phyloP scores from a whole-genome alignment of 1,140 invertebrate genomes.

The Colletes gigas region DNA sequence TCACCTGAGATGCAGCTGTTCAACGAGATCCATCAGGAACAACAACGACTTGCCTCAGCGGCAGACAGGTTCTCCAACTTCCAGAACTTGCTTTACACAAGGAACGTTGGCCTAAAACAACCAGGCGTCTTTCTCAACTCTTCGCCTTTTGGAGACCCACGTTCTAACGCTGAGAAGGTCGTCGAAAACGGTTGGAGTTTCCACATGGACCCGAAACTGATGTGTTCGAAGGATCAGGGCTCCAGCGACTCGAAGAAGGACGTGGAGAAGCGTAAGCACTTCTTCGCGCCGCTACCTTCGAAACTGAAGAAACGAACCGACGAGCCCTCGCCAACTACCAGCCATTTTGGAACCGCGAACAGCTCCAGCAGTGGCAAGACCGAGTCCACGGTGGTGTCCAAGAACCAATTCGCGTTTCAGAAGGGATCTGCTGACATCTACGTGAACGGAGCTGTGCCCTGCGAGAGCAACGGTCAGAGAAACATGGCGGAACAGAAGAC shows the following conservation, averaged over 20 bases:
- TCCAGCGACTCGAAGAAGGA: background rate
- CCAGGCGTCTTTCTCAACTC: background rate
- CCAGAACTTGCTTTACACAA: conserved; percentile 8
- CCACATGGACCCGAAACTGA: background rate
- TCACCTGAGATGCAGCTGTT: background rate
- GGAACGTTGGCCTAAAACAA: conserved; percentile 21
- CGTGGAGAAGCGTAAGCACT: conserved; percentile 73
- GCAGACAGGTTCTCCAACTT: background rate
- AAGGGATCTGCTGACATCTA: conserved; percentile 74
- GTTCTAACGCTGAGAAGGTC: background rate
- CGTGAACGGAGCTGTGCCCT: conserved; percentile 67
- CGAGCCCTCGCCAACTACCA: conserved; percentile 42
- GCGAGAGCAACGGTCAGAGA: background rate
- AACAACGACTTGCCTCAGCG: background rate
- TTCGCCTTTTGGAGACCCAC: background rate
- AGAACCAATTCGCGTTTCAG: conserved; percentile 25
- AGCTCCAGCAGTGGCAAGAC: conserved; percentile 70
- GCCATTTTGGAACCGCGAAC: conserved; percentile 57
- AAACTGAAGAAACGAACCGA: conserved; percentile 52
- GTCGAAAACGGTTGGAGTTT: conserved; percentile 28
- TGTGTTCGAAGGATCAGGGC: background rate
- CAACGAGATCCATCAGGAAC: conserved; percentile 2
- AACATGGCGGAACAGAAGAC: conserved; percentile 45
- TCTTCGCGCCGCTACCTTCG: conserved; percentile 77
- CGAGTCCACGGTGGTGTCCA: conserved; percentile 66